Conservation (phyloP, 1,140 invertebrate genomes). For the Idris sp. region DNA sequence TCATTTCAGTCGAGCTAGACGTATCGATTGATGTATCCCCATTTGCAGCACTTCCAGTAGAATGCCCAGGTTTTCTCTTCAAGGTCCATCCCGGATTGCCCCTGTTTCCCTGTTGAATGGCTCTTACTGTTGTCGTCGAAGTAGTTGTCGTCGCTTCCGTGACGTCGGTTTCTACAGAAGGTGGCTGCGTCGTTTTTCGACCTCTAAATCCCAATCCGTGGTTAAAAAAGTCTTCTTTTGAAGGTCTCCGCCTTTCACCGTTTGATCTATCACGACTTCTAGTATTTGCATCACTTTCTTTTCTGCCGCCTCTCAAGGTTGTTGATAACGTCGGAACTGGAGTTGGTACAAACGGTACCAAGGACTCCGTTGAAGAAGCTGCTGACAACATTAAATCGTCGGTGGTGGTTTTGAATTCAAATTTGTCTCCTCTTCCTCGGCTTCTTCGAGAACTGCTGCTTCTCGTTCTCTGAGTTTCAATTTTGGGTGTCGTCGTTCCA, state of each 20-base stretch:
- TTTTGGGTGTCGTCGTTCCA: no score
- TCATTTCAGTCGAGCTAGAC: constrained; percentile 14
- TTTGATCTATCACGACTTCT: constrained; percentile 46
- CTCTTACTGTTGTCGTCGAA: constrained; percentile 7
- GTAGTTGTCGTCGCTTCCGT: constrained; percentile 4
- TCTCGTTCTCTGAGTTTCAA: no score
- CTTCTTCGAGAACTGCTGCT: constrained; percentile 6
- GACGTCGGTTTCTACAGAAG: constrained; percentile 10
- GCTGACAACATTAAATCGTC: constrained; percentile 16
- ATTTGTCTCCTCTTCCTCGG: constrained; percentile 50
- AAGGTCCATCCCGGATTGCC: constrained; percentile 73
- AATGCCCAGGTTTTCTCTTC: constrained; percentile 65
- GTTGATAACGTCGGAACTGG: constrained; percentile 23
- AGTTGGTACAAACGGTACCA: constrained; percentile 16
- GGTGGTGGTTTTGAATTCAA: no score
- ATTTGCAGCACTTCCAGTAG: constrained; percentile 28
- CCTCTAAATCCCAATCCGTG: constrained; percentile 73
- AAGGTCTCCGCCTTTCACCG: constrained; percentile 24
- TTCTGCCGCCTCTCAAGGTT: constrained; percentile 42
- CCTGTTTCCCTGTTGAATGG: constrained; percentile 18
- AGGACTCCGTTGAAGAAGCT: constrained; percentile 11
- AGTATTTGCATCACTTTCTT: constrained; percentile 47
- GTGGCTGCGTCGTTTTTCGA: constrained; percentile 54
- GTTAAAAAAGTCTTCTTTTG: constrained; percentile 74
- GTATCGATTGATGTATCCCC: constrained; percentile 6